These are phyloP conservation scores for Drosophila trichaetosa DNA, from an alignment of 2,888 invertebrate species.

Conservation along the genomic window DNA sequence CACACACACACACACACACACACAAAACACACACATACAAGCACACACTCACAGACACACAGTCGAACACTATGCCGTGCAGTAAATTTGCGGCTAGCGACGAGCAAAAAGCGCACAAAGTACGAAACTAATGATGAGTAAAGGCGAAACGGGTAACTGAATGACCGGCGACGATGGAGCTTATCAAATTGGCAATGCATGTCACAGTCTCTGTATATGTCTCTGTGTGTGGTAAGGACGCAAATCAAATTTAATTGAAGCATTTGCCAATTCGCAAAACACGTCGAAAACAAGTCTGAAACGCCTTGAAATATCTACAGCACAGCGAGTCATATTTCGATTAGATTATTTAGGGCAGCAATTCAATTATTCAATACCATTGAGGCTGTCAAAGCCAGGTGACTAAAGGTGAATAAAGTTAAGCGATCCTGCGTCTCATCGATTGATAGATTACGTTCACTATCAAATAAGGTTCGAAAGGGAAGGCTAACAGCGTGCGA, in stretches of 20 bases:
- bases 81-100: slow-evolving; percentile 70
- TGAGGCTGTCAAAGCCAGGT: neutral
- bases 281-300: slow-evolving; percentile 21
- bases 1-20: slow-evolving; percentile 12
- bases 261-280: slow-evolving; percentile 51
- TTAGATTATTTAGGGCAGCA: neutral
- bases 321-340: slow-evolving; percentile 7
- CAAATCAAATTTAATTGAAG: slow-evolving; percentile 78
- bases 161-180: slow-evolving; percentile 52
- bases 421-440: neutral
- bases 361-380: slow-evolving; percentile 1
- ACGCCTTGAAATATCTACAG: neutral
- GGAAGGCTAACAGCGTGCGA: neutral
- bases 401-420: neutral
- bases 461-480: neutral
- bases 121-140: slow-evolving; percentile 73
- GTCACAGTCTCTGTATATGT: slow-evolving; percentile 26
- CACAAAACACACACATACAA: slow-evolving; percentile 16
- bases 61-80: slow-evolving; percentile 37
- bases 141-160: slow-evolving; percentile 36
- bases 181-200: slow-evolving; percentile 68
- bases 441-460: neutral
- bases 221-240: slow-evolving; percentile 36
- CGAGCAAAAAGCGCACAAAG: slow-evolving; percentile 71
- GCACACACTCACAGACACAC: slow-evolving; percentile 1